phyloP scores from a whole-genome alignment of 2,797 vertebrate species.

The Mormyrus proboscirostris region DNA sequence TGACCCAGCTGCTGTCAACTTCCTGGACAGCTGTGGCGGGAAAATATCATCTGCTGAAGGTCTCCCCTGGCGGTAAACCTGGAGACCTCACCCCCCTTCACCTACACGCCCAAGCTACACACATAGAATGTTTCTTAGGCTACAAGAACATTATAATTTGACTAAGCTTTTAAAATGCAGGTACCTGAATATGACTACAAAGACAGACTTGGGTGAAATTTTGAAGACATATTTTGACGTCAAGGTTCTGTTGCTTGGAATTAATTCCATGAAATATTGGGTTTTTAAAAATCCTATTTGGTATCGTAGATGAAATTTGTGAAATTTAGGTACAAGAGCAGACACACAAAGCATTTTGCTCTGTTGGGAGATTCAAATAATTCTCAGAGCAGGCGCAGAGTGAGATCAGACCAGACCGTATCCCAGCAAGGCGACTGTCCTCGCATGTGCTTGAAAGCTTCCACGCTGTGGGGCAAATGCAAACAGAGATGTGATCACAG shows the following conservation, averaged over 20 bases:
- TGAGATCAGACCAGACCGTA: background rate
- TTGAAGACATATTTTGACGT: background rate
- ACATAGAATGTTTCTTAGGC: background rate
- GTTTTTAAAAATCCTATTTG: background rate
- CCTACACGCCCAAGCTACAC: background rate
- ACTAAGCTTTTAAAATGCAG: background rate
- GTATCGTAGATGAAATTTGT: too few species aligned
- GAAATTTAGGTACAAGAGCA: background rate
- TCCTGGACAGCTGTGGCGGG: constrained; percentile 17
- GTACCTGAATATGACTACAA: background rate
- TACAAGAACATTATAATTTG: background rate
- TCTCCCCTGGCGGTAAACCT: background rate
- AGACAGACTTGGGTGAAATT: background rate
- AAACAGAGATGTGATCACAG: background rate
- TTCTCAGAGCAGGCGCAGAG: background rate
- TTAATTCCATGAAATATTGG: background rate
- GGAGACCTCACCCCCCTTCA: background rate
- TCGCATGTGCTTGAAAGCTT: background rate
- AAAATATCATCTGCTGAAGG: background rate
- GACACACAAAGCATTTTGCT: background rate
- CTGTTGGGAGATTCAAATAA: background rate
- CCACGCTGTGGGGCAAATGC: background rate
- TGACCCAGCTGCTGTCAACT: background rate
- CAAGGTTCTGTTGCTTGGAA: background rate
- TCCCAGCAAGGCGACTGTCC: background rate